Evolutionary conservation across 2,888 invertebrate genomes (phyloP), one percentile per base, ranked within the genome.

Genomic region (Drosophila algonquin): DNA sequence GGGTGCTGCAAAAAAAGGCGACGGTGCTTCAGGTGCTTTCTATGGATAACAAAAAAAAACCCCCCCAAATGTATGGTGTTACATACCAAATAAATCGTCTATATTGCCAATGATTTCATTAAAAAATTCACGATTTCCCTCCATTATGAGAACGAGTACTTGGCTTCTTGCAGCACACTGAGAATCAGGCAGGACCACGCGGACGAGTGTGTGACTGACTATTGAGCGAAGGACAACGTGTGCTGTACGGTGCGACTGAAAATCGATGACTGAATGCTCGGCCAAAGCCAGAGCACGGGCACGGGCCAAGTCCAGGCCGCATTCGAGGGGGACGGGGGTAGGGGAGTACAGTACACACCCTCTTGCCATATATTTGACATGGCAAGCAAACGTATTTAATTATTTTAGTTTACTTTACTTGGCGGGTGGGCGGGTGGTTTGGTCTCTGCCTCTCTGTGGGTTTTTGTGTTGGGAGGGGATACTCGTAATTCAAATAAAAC

Each of bases 11-110:
- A 21, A 44, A 63, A 59, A 63, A 72, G 73, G 63, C 59, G 59
- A 40, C n/a, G 45, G 73, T 73, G 73, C 61, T 9, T 14, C 40
- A 40, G 9, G 40, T 40, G 30, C 30, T 30, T 8, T 30, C 8
- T 30, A 8, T 8, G 6, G 6, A 35, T 35, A 24, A 24, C 4
- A 24, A 14, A 40, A 14, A 5, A 14, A 35, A 18, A 18, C 1
- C 12, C 40, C 14, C 40, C 14, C 5, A 32, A 32, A 10, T 10
- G 32, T 12, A 2, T 35, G 52, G 52, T 52, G 35, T 56, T 75
- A 90, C 91, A 76, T 91, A 91, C 91, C 91, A 67, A 91, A 91
- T 52, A 91, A 81, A 69, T 91, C 91, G 63, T 91, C 91, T 72
- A 91, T 90, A 80, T 91, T 91, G 63, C 80, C 80, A 70, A 91